Base-by-base conservation (phyloP, 2,888 invertebrate genomes). In the Oasisia sp. region DNA sequence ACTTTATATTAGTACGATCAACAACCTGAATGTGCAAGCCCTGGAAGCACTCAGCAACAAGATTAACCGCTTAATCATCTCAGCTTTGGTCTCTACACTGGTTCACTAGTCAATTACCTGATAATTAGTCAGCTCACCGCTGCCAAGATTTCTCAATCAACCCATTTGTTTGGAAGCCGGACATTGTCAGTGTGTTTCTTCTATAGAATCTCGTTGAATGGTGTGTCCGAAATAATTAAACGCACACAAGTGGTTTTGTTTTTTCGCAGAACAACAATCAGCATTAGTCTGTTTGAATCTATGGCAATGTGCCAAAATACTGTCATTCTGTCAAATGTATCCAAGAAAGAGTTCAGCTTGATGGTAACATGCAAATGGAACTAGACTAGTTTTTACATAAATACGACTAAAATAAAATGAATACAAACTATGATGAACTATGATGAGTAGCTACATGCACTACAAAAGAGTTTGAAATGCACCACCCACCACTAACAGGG, bases 91-190 rank as follows among this genome's bases (percentile, higher is more conserved):
- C 74, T 74, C 27, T 74, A 74, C 74, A 74, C 74, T 74, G n/a
- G 19, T n/a, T 74, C 74, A 74, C 74, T 27, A 74, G 74, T 74
- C 74, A 74, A 74, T 27, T 74, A 74, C 74, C 27, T 74, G 74
- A 74, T 74, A 74, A 74, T 74, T 74, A 74, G 74, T 74, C 74
- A 74, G 74, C 74, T n/a, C n/a, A 74, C 3, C 19, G 74, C 74
- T 74, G 74, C 74, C 74, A 74, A 74, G 74, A 74, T 74, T 74
- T 74, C 74, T 74, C 74, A 74, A 74, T n/a, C 74, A 74, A 74
- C 74, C 74, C n/a, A n/a, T 74, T 74, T 74, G 74, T 74, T 74
- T 74, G 74, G 19, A 27, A 74, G 74, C 27, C 27, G 19, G 74
- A 74, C 74, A 74, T 74, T 74, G 74, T 74, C 74, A 74, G 74